Conservation (phyloP, 2,888 invertebrate species). For the Chalcosyrphus nemorum region DNA sequence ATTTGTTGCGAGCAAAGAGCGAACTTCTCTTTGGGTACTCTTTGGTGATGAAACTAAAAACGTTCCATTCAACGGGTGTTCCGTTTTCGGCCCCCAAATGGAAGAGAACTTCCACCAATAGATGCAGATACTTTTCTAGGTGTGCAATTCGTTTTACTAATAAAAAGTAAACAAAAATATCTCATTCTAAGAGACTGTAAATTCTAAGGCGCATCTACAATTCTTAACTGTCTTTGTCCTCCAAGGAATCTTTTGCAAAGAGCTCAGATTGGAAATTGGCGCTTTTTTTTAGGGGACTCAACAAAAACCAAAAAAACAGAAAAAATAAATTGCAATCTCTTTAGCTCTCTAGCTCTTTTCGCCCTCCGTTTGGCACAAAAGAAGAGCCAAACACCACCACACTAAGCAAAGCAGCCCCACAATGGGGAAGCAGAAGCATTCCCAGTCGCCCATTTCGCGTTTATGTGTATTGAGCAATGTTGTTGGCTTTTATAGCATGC, state of each 20-base stretch:
- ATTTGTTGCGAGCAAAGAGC: slow-evolving; percentile 37
- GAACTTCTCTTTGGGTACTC: background rate
- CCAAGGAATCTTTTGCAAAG: slow-evolving; percentile 16
- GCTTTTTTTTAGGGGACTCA: slow-evolving; percentile 40
- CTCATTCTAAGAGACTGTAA: slow-evolving; percentile 1
- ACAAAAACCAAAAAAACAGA: no score
- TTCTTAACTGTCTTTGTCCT: no score
- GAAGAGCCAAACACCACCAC: slow-evolving; percentile 55
- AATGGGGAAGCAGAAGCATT: slow-evolving; percentile 33
- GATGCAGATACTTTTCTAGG: background rate
- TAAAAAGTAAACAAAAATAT: slow-evolving; percentile 45
- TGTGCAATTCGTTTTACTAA: background rate
- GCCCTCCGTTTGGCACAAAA: slow-evolving; percentile 21
- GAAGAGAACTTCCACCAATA: slow-evolving; percentile 18
- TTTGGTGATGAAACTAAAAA: background rate
- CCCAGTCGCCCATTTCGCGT: background rate
- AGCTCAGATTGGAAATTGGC: slow-evolving; percentile 61
- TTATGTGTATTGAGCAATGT: slow-evolving; percentile 47
- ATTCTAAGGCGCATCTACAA: slow-evolving; percentile 28
- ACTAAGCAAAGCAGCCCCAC: slow-evolving; percentile 32
- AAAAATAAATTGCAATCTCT: slow-evolving; percentile 30
- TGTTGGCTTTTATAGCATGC: slow-evolving; percentile 60
- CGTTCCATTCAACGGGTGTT: slow-evolving; percentile 21
- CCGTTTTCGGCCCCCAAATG: background rate
- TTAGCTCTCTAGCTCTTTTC: slow-evolving; percentile 40